Evolutionary conservation across 1,140 invertebrate genomes (phyloP), one percentile per base, ranked within the genome.

Genomic region (Aphis craccivora): DNA sequence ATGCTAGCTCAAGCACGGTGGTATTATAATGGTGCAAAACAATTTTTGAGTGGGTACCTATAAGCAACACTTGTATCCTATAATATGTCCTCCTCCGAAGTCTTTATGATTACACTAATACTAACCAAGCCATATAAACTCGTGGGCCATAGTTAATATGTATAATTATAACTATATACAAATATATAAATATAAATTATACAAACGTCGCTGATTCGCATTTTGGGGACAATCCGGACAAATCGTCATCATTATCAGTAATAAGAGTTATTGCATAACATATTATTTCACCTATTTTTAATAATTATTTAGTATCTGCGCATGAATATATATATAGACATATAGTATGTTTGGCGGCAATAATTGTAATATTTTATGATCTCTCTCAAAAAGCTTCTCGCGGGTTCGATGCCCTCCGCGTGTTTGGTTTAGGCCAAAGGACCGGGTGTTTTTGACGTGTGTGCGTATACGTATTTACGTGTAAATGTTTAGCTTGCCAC

Each of bases 401-500:
- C n/a, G 37, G 48, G 91, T 86, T 86, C 91, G 76, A 84, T 83
- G 91, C 60, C 83, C 91, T 83, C n/a, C 60, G 37, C 1, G 25
- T 84, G 91, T 60, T 93, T 86, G 91, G 81, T 93, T 93, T 92
- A 14, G 25, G 91, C 48, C 48, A 93, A 93, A 86, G 91, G 48
- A 93, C 91, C 91, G 91, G 76, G 91, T 93, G 91, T 92, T 55
- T 86, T 55, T 81, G 48, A 48, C 35, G 76, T 67, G 55, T 40
- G 90, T 48, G 20, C 87, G 43, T 87, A 23, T 40, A 11, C 87
- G 45, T 35, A 23, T 88, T 37, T 37, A 89, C 48, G 90, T 83
- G 91, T 92, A 92, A 86, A 93, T 93, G 91, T 93, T 93, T 93
- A 86, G 91, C 91, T 93, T 55, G 91, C 35, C 48, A 18, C 60